A percentile compares a stretch with the other conserved stretches of the same genome.
These are phyloP conservation scores for Engraulis encrasicolus DNA, from an alignment of 2,113 vertebrate genomes.

Conservation along the genomic window DNA sequence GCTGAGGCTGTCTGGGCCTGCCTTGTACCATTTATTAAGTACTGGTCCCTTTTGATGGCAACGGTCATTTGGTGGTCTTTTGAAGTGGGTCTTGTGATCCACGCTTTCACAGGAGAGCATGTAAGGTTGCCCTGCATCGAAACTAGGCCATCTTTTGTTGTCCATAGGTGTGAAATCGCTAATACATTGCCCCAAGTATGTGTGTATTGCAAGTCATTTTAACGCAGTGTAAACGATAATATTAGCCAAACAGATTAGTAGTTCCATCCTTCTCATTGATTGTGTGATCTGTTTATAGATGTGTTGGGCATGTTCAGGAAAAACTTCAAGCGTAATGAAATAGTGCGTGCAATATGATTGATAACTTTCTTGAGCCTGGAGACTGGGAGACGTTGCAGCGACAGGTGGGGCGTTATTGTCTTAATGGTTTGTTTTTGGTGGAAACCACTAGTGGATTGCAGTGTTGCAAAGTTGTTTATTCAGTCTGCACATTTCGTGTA, in stretches of 20 bases:
- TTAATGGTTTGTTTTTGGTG: conserved; percentile 20
- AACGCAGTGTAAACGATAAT: conserved; percentile 61
- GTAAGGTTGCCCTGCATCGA: conserved; percentile 61
- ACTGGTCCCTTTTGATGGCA: conserved; percentile 60
- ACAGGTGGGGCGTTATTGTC: background rate
- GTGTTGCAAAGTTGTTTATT: background rate
- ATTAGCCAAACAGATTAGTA: conserved; percentile 68
- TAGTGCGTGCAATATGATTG: conserved; percentile 30
- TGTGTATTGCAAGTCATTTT: conserved; percentile 58
- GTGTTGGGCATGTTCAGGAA: background rate
- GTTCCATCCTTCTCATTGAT: conserved; percentile 69
- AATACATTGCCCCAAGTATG: conserved; percentile 38
- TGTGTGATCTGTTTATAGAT: conserved; percentile 29
- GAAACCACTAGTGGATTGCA: background rate
- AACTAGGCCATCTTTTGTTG: conserved; percentile 67
- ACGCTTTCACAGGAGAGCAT: conserved; percentile 26
- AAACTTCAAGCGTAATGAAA: conserved; percentile 34
- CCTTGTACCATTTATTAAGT: conserved; percentile 50
- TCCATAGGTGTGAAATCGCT: conserved; percentile 51
- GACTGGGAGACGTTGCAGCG: background rate
- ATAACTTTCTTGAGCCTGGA: conserved; percentile 26
- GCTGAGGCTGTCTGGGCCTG: background rate
- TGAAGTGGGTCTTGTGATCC: conserved; percentile 66
- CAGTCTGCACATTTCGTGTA: background rate
- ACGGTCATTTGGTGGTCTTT: conserved; percentile 54